Evolutionary conservation across 2,888 invertebrate species (phyloP), one percentile per base, ranked within the genome.

Genomic region (Apeira syringaria): DNA sequence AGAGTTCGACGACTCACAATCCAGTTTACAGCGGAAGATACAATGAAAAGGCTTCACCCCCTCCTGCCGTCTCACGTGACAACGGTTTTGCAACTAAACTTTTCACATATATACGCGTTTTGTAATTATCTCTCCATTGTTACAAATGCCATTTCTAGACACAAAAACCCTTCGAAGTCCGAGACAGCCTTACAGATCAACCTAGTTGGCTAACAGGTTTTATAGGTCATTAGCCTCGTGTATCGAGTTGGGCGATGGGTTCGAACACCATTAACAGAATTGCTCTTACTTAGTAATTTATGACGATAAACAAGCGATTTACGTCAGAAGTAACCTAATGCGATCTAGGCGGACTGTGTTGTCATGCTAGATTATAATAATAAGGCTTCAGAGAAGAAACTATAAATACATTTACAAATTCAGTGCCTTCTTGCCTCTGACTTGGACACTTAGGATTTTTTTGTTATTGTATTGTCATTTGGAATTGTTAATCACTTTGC

Each of bases 151-250:
- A 41, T 25, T 29, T 48, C 33, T 8, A 9, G 43, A 50, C 33
- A 18, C 27, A 57, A 47, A 61, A 59, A 55, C 55, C 51, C 51
- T 22, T 40, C 48, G 17, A 48, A 37, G 2, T 9, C 22, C 9
- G 6, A 17, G 9, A 24, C 25, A 8, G 48, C 46, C 41, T 34
- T 26, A 49, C 33, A 44, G 51, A 53, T 50, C 56, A 47, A 33
- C 52, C 52, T 56, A 61, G 49, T 52, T 34, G 51, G 37, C 41
- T 53, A 67, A 73, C 74, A 56, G 69, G 71, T 71, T 72, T 52
- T 47, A 51, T 47, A 59, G 69, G 68, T 72, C 74, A 55, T 63
- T 66, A 50, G 56, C 71, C 74, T 48, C 58, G 45, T 35, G 46
- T 41, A 50, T 50, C 41, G 55, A 57, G 38, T 37, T 48, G 17